Base-by-base conservation (phyloP, 2,797 vertebrate genomes). In the Anabas testudineus region DNA sequence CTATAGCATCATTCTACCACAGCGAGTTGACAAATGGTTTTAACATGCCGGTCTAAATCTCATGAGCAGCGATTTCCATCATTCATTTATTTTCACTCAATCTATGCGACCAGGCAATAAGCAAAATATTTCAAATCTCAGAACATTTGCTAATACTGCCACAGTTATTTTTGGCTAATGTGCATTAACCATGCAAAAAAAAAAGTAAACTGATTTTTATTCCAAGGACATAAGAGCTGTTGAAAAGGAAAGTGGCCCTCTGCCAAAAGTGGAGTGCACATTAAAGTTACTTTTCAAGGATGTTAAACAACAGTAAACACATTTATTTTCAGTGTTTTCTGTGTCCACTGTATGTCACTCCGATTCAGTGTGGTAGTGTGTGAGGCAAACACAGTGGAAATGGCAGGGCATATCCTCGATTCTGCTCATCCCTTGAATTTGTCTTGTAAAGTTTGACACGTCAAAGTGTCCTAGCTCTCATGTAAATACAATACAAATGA, bases 361-460 rank as follows among this genome's bases (percentile, higher is more conserved):
- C 19, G 16, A 34, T 34, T 67, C 13, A 30, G 10, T 18, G 15
- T n/a, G 8, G 3, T 52, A 22, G 2, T 26, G 28, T 49, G 36
- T 34, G 4, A 58, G 19, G 37, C 59, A 26, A 64, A 56, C 13
- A 19, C 18, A 19, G 72, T 78, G 66, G 62, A 71, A 85, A 70
- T 57, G 3, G n/a, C 18, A 32, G 13, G 21, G 10, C 30, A 14
- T 6, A 2, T 57, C 3, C 41, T 28, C 30, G 15, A 18, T 3
- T 53, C 53, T 39, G 48, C n/a, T 13, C 2, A 1, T 41, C 26
- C 34, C 0, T 62, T 39, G 0, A 67, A 78, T 87, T 85, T 86
- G 81, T 78, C 71, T 86, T 82, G 81, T 74, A 80, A 86, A 87
- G 49, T 69, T 1, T 19, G 66, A 52, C 65, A 47, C 39, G 63